Conservation (phyloP, 2,888 invertebrate species). For the Mythimna lalbum region DNA sequence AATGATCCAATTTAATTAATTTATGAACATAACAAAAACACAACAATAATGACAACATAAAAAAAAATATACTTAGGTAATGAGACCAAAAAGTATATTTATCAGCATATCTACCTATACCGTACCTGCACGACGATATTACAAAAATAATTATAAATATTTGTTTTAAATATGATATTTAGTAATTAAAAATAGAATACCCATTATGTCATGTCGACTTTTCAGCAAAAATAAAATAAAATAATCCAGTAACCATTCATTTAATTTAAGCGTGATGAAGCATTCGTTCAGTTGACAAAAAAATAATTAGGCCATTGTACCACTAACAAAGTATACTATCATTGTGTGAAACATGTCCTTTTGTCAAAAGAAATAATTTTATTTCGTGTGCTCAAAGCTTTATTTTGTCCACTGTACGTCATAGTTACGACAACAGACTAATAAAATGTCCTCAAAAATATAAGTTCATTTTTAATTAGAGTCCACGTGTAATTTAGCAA, state of each 20-base stretch:
- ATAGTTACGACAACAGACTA: slow-evolving; percentile 1
- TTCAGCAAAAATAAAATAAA: not conserved
- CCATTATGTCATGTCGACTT: no score
- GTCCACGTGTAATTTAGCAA: slow-evolving; percentile 64
- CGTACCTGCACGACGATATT: no score
- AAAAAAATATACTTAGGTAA: no score
- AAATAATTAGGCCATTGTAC: not conserved
- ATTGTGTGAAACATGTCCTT: not conserved
- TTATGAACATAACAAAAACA: no score
- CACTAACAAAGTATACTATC: not conserved
- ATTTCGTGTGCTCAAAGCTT: slow-evolving; percentile 23
- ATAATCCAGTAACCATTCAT: not conserved
- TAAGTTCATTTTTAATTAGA: slow-evolving; percentile 50
- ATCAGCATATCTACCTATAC: no score
- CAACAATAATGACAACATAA: no score
- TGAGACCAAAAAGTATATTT: no score
- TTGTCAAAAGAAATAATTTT: not conserved
- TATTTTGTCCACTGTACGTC: not conserved
- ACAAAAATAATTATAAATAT: no score
- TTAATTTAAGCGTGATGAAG: not conserved
- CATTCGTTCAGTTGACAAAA: not conserved
- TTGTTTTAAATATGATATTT: no score
- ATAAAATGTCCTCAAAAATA: slow-evolving; percentile 51
- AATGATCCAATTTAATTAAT: no score
- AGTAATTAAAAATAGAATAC: no score